Conservation (phyloP, 2,888 invertebrate species). For the Bursaphelenchus okinawaensis region DNA sequence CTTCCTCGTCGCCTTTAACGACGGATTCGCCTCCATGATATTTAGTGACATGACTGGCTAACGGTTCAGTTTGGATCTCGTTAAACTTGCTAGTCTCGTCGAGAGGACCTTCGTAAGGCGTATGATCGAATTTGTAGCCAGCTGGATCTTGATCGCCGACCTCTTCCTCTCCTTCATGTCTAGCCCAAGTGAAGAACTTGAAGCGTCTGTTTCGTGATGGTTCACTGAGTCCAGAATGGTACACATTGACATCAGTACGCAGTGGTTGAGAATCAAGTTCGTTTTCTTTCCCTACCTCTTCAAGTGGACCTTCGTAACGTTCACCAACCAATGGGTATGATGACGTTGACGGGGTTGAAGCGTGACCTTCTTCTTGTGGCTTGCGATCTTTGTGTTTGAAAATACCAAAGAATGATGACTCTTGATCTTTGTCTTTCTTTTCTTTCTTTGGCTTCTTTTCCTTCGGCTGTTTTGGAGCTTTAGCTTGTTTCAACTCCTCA, state of each 20-base stretch:
- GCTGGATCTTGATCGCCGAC: constrained; percentile 4
- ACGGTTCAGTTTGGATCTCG: neutral
- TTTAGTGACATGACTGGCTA: neutral
- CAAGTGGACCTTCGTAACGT: constrained; percentile 17
- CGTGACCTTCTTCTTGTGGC: constrained; percentile 1
- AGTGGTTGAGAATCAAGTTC: constrained; percentile 23
- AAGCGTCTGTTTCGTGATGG: neutral
- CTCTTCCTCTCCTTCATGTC: constrained; percentile 13
- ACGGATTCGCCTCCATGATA: neutral
- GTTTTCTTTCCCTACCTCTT: constrained; percentile 10
- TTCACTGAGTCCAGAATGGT: constrained; percentile 5
- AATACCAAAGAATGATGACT: neutral
- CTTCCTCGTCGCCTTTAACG: neutral
- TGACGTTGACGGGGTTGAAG: constrained; percentile 14
- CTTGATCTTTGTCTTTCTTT: constrained; percentile 14
- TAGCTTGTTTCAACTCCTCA: neutral
- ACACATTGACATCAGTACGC: constrained; percentile 3
- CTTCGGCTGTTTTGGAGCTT: constrained; percentile 5
- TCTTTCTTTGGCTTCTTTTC: constrained; percentile 3
- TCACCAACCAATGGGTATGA: constrained; percentile 12
- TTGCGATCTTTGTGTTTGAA: constrained; percentile 1
- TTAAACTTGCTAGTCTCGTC: neutral
- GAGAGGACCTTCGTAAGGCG: neutral
- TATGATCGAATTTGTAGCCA: neutral
- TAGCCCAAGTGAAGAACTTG: constrained; percentile 3